Evolutionary conservation across 2,888 invertebrate species (phyloP), one percentile per base, ranked within the genome.

Genomic region (Cryptus viduatorius): DNA sequence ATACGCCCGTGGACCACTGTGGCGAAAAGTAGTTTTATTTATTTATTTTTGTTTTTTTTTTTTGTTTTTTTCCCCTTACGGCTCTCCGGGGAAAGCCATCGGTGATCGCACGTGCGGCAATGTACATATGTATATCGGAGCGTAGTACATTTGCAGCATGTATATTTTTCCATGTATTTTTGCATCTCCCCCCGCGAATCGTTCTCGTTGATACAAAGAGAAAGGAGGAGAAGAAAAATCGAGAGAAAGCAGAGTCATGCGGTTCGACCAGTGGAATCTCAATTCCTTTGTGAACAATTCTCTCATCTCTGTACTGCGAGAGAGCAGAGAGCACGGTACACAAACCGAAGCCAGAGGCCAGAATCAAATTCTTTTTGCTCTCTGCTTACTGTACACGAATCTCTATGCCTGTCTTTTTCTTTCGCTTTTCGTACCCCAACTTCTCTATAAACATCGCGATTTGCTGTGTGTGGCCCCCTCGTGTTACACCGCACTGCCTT

Each of bases 201-300:
- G 48, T n/a, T 48, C 48, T 48, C 48, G 48, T 48, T 19, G 56
- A 42, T 69, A 5, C 16, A 71, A 48, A 67, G 31, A 76, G 53
- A 46, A 56, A 29, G 24, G 37, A 16, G 42, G 72, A 65, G 65
- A 46, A 48, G 31, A n/a, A 53, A 44, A 2, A 29, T 53, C n/a
- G 24, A 19, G n/a, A 68, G 80, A 48, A 65, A 48, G 48, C 24
- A 68, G 59, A 59, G 42, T 80, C 65, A 71, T 42, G 65, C 64
- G 31, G 16, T 65, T 83, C 37, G 72, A 50, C 76, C 67, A 77
- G 80, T 81, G 77, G 77, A 80, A 81, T 84, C 42, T 68, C 80
- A 68, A 84, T 84, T 84, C 80, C 73, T 84, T 84, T 84, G 84
- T 84, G 81, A 72, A 56, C 67, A 73, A 77, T 81, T 81, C 72